Conservation (phyloP, 2,888 invertebrate species). For the Drosophila vallismaia region DNA sequence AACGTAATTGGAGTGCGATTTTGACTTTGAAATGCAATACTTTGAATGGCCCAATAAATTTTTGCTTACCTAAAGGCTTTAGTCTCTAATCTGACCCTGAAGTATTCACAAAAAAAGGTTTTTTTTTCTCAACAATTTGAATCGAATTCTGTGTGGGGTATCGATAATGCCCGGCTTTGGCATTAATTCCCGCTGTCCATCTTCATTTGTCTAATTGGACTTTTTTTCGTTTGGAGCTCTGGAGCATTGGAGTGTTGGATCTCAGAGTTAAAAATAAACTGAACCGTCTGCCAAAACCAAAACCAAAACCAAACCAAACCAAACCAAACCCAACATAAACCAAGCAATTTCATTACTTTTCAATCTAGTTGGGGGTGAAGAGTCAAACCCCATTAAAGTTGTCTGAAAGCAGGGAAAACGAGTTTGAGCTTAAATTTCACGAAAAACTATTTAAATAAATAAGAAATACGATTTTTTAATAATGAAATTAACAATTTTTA, state of each 20-base stretch:
- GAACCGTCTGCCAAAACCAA: neutral
- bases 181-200: constrained; percentile 14
- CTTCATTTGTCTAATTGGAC: constrained; percentile 30
- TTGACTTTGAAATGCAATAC: constrained; percentile 32
- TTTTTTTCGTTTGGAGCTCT: constrained; percentile 22
- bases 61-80: neutral
- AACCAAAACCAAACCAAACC: no score
- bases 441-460: neutral
- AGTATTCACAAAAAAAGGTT: neutral
- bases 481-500: no score
- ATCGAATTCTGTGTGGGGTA: neutral
- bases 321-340: constrained; percentile 8
- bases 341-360: constrained; percentile 31
- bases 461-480: neutral
- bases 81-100: neutral
- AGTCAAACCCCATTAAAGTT: constrained; percentile 21
- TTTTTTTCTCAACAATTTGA: neutral
- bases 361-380: constrained; percentile 28
- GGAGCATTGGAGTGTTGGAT: constrained; percentile 26
- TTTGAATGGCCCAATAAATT: constrained; percentile 25
- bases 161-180: neutral
- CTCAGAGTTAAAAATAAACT: constrained; percentile 18
- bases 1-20: constrained; percentile 20
- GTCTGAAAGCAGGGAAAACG: constrained; percentile 1
- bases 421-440: neutral